A percentile compares a stretch with the other conserved stretches of the same genome.
Conservation (phyloP, 2,113 vertebrate species). For the Pithys albifrons region DNA sequence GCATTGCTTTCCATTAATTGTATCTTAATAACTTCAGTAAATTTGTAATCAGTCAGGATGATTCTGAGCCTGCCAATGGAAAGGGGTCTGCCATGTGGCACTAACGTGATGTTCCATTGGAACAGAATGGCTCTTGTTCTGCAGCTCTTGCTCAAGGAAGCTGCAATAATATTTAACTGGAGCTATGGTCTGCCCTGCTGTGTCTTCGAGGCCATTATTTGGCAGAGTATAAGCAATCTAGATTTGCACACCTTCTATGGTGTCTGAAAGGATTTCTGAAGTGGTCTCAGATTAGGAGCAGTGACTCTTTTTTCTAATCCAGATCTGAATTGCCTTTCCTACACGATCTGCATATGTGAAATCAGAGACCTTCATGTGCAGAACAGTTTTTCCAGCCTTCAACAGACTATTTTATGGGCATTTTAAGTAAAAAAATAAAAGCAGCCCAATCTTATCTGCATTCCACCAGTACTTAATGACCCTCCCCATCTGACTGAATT, state of each 20-base stretch:
- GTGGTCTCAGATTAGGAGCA: not conserved
- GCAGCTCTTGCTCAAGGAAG: not conserved
- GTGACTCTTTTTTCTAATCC: not conserved
- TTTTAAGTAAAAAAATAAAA: not conserved
- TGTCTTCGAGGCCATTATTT: not conserved
- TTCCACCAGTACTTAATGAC: not conserved
- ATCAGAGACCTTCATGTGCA: not conserved
- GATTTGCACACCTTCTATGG: not conserved
- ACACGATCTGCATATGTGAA: not conserved
- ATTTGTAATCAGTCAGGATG: not conserved
- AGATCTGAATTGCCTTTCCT: not conserved
- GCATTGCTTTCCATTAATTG: not conserved
- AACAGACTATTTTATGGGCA: not conserved
- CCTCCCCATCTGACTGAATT: constrained; percentile 49
- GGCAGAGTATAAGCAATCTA: not conserved
- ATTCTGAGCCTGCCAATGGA: not conserved
- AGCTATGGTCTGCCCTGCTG: not conserved
- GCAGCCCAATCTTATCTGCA: not conserved
- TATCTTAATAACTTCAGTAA: not conserved
- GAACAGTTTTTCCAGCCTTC: not conserved
- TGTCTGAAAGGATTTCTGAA: not conserved
- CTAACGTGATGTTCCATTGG: not conserved
- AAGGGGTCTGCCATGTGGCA: not conserved
- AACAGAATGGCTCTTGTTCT: not conserved
- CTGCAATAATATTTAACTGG: not conserved